These are phyloP conservation scores for Oreortyx pictus DNA, from an alignment of 2,797 vertebrate species.

Conservation along the genomic window DNA sequence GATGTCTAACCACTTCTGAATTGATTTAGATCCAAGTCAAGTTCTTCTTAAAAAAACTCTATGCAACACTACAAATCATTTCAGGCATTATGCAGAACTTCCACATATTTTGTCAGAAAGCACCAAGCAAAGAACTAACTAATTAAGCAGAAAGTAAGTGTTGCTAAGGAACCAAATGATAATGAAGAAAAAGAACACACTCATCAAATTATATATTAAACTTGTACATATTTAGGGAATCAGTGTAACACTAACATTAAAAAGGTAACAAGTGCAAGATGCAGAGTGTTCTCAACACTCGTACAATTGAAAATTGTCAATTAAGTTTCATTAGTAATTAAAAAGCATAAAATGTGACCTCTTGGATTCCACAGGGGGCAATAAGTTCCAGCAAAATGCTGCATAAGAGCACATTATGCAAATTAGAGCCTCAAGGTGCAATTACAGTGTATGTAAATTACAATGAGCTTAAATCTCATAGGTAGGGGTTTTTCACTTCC, in stretches of 20 bases:
- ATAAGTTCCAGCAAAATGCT: background rate
- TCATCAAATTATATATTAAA: background rate
- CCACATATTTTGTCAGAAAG: background rate
- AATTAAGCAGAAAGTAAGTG: background rate
- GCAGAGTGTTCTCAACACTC: background rate
- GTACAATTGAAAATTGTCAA: background rate
- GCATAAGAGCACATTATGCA: background rate
- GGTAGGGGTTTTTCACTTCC: background rate
- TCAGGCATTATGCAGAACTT: background rate
- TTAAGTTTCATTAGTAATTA: constrained; percentile 27
- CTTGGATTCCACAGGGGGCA: background rate
- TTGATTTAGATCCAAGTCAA: background rate
- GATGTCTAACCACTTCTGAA: background rate
- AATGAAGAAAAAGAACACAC: background rate
- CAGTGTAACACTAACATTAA: background rate
- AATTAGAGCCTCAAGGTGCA: constrained; percentile 28
- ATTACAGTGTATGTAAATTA: background rate
- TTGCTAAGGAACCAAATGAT: constrained; percentile 18
- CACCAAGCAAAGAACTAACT: background rate
- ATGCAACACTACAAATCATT: background rate
- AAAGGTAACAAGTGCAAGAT: background rate
- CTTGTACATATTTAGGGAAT: background rate
- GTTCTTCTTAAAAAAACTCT: background rate
- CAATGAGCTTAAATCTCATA: background rate
- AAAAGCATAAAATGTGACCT: constrained; percentile 10